Conservation (phyloP, 2,113 vertebrate genomes). For the Macrotus californicus region DNA sequence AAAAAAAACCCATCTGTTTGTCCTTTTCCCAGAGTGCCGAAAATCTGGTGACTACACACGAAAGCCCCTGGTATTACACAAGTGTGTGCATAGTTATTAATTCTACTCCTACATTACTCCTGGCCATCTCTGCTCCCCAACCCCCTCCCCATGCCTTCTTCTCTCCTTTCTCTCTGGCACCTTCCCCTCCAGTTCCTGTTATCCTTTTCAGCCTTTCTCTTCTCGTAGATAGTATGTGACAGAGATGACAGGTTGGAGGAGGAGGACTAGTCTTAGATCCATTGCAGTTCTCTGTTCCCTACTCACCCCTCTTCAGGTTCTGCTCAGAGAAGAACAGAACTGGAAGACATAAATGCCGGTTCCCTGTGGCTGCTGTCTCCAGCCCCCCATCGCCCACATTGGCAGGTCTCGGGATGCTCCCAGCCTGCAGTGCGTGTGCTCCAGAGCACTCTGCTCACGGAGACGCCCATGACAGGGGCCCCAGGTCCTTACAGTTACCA, state of each 20-base stretch:
- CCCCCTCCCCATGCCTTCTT: accelerated
- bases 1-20: background rate
- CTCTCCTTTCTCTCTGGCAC: background rate
- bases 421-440: accelerated
- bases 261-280: background rate
- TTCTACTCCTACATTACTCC: accelerated
- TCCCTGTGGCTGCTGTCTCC: background rate
- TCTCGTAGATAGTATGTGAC: background rate
- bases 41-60: background rate
- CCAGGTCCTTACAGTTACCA: background rate
- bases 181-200: background rate
- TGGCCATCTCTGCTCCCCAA: background rate
- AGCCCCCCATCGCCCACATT: no score
- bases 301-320: background rate
- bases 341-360: background rate
- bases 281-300: background rate
- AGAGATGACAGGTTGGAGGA: background rate
- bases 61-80: background rate
- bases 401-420: background rate
- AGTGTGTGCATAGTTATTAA: accelerated
- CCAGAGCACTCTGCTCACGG: background rate
- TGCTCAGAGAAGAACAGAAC: background rate
- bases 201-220: background rate
- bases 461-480: background rate
- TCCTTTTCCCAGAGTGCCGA: background rate